Conservation (phyloP, 1,140 invertebrate genomes). For the Drosophila eugracilis region DNA sequence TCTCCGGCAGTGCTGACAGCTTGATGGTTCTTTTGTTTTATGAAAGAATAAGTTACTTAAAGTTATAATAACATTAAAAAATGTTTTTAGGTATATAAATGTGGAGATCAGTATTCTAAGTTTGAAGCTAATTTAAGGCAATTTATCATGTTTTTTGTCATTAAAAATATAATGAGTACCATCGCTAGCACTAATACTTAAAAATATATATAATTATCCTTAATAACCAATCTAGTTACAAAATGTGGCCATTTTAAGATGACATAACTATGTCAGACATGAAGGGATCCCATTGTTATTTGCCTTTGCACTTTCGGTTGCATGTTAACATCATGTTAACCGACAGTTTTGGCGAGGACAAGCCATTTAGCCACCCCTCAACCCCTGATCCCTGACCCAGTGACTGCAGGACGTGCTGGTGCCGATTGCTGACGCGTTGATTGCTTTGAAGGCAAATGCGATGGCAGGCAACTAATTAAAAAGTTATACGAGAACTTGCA, state of each 20-base stretch:
- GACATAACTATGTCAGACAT: slow-evolving; percentile 35
- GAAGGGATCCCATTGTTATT: slow-evolving; percentile 47
- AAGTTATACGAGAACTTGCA: slow-evolving; percentile 73
- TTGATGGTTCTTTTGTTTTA: neutral
- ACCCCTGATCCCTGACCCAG: neutral
- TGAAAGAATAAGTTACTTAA: too few species aligned
- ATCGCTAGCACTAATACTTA: too few species aligned
- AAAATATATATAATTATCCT: too few species aligned
- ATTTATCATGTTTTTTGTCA: too few species aligned
- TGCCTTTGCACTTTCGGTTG: slow-evolving; percentile 63
- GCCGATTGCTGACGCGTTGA: slow-evolving; percentile 55
- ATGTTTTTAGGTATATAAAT: too few species aligned
- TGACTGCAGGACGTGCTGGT: slow-evolving; percentile 13
- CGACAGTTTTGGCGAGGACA: slow-evolving; percentile 33
- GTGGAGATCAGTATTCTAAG: too few species aligned
- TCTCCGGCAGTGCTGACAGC: neutral
- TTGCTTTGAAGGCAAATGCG: slow-evolving; percentile 72
- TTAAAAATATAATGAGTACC: too few species aligned
- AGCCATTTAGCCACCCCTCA: slow-evolving; percentile 33
- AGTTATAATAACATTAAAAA: too few species aligned
- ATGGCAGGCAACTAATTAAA: slow-evolving; percentile 77
- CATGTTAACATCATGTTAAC: slow-evolving; percentile 73
- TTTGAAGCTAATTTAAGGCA: too few species aligned
- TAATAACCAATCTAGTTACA: too few species aligned
- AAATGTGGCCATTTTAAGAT: neutral